Evolutionary conservation across 2,888 invertebrate species (phyloP).

Genomic region (Galerucella pusilla): DNA sequence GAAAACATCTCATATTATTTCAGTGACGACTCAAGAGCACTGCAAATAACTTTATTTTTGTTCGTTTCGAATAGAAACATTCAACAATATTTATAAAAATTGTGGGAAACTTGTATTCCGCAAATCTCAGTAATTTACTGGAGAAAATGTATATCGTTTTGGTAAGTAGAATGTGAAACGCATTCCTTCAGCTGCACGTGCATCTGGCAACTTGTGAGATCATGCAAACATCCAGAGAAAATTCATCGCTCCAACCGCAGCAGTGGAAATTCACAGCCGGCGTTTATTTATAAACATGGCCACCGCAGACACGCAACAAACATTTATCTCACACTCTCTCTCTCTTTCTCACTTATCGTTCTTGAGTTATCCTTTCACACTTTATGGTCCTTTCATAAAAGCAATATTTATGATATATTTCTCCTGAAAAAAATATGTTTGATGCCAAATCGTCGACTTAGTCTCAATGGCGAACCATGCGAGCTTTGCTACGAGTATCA

Average conservation of each 20-base stretch:
- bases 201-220: slow-evolving; percentile 36
- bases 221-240: slow-evolving; percentile 40
- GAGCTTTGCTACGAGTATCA: too few relatives aligned
- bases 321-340: slow-evolving; percentile 28
- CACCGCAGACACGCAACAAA: slow-evolving; percentile 40
- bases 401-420: not conserved
- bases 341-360: slow-evolving; percentile 10
- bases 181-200: slow-evolving; percentile 32
- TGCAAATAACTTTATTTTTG: not conserved
- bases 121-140: slow-evolving; percentile 12
- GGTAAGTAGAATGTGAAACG: slow-evolving; percentile 16
- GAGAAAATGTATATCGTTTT: slow-evolving; percentile 24
- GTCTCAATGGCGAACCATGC: too few relatives aligned
- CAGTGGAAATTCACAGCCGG: slow-evolving; percentile 23
- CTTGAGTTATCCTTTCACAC: slow-evolving; percentile 17
- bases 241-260: slow-evolving; percentile 31
- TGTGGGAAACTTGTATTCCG: not conserved
- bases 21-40: too few relatives aligned
- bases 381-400: slow-evolving; percentile 3
- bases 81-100: too few relatives aligned
- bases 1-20: too few relatives aligned
- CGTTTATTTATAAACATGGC: slow-evolving; percentile 42
- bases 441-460: too few relatives aligned
- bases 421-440: not conserved
- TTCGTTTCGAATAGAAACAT: not conserved